Base-by-base conservation (phyloP, 2,888 invertebrate genomes). In the Tholera decimalis region DNA sequence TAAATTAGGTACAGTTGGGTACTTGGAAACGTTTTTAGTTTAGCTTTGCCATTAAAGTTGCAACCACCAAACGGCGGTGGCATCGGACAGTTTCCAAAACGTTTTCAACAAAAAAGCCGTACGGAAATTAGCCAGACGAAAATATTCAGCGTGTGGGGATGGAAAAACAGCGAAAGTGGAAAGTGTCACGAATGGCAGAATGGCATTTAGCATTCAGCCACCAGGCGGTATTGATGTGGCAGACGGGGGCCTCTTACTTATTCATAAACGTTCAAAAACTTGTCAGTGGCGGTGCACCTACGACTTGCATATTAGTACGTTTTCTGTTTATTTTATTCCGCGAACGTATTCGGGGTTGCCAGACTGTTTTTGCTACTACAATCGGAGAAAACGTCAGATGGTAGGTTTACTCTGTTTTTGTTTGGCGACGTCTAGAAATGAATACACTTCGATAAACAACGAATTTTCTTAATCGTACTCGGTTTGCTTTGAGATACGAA, bases 181-280 rank as follows among this genome's bases (percentile, higher is more conserved):
- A 91, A 92, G 88, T 93, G 94, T 93, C 94, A 94, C 93, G 93
- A 91, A 91, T 89, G 82, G 82, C 91, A 91, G 47, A 47, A 28
- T 47, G 82, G 82, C 91, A 91, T 94, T 93, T 92, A 92, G 92
- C 90, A 93, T 93, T 92, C 93, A 92, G 92, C 91, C 91, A 89
- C 90, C 82, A 81, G 79, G 81, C 75, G 82, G 88, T 93, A 95
- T 94, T 92, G 95, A 93, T 92, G 93, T 89, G 88, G 91, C 93
- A 96, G 95, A 95, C 95, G 91, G 88, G 85, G 80, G 75, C 82
- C 83, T 68, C 86, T 96, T 88, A 95, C 84, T 95, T 94, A 95
- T 95, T 95, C 94, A 96, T 94, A 94, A 92, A 92, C 93, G 88
- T 92, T 94, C 92, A 91, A 93, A 93, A 94, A 92, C 91, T 91